Conservation (phyloP, 2,797 vertebrate species). For the Pseudotriccus pelzelni region DNA sequence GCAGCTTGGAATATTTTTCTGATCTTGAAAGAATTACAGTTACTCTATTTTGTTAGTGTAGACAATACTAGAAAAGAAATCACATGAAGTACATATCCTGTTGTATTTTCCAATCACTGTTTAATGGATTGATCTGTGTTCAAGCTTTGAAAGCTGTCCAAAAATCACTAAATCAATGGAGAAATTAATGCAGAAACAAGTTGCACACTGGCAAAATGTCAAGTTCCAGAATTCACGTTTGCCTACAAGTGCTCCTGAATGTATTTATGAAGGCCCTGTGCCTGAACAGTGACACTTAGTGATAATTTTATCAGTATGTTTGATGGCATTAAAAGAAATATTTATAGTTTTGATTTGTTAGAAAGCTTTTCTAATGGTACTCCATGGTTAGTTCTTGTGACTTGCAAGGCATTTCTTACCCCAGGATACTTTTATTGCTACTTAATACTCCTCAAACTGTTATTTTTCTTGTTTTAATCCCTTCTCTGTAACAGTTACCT, state of each 20-base stretch:
- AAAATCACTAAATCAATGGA: not conserved
- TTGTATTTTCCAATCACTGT: not conserved
- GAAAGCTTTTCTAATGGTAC: not conserved
- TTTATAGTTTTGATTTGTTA: not conserved
- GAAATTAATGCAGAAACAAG: not conserved
- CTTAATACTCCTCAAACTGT: not conserved
- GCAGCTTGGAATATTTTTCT: constrained; percentile 26
- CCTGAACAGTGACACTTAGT: not conserved
- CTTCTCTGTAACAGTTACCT: not conserved
- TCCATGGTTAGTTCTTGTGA: not conserved
- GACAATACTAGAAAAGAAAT: not conserved
- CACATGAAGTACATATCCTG: not conserved
- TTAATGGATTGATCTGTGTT: not conserved
- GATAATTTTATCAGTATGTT: not conserved
- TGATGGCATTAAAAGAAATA: not conserved
- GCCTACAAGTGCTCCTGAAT: not conserved
- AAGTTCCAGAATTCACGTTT: not conserved
- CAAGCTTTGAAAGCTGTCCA: not conserved
- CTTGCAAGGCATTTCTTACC: not conserved
- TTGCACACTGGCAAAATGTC: not conserved
- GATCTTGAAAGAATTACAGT: constrained; percentile 2
- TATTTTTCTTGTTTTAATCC: not conserved
- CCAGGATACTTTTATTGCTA: not conserved
- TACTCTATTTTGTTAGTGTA: constrained; percentile 55
- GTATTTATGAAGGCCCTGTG: not conserved